A percentile compares a stretch with the other conserved stretches of the same genome.
Evolutionary conservation across 2,888 invertebrate species (phyloP).

Genomic region (Seira ritae): DNA sequence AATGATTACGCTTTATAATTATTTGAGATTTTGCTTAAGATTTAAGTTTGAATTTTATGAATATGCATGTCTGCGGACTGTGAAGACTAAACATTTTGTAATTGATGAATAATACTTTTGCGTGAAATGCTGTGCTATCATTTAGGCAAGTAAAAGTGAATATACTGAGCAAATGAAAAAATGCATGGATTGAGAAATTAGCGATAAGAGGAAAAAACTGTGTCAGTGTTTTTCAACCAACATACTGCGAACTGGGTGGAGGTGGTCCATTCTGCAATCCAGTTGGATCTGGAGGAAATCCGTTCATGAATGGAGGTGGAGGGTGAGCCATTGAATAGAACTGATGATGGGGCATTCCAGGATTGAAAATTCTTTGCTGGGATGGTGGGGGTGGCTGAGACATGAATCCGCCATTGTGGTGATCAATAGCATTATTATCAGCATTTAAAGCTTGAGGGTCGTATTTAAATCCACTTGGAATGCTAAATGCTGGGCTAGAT

Average conservation of each 20-base stretch:
- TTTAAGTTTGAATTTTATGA: no score
- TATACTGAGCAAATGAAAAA: neutral
- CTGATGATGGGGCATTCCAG: conserved; percentile 34
- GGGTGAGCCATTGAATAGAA: conserved; percentile 59
- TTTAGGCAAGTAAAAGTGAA: neutral
- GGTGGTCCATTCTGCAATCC: conserved; percentile 47
- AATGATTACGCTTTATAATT: neutral
- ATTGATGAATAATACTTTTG: neutral
- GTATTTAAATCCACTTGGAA: conserved; percentile 60
- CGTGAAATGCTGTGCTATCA: neutral
- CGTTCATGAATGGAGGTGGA: conserved; percentile 65
- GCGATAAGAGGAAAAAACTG: neutral
- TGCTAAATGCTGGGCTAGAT: conserved; percentile 58
- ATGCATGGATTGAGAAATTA: neutral
- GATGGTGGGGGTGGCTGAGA: conserved; percentile 25
- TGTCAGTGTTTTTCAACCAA: conserved; percentile 55
- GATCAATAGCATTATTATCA: conserved; percentile 50
- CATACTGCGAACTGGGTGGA: conserved; percentile 59
- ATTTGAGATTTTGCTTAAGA: no score
- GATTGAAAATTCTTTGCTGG: conserved; percentile 54
- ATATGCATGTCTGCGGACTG: no score
- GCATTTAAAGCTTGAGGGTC: conserved; percentile 63
- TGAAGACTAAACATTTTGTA: no score
- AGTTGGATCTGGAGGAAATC: conserved; percentile 62
- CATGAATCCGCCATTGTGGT: conserved; percentile 41